A percentile compares a stretch with the other conserved stretches of the same genome.
Evolutionary conservation across 1,140 invertebrate genomes (phyloP).

Genomic region (Stenopsyche tienmushanensis): DNA sequence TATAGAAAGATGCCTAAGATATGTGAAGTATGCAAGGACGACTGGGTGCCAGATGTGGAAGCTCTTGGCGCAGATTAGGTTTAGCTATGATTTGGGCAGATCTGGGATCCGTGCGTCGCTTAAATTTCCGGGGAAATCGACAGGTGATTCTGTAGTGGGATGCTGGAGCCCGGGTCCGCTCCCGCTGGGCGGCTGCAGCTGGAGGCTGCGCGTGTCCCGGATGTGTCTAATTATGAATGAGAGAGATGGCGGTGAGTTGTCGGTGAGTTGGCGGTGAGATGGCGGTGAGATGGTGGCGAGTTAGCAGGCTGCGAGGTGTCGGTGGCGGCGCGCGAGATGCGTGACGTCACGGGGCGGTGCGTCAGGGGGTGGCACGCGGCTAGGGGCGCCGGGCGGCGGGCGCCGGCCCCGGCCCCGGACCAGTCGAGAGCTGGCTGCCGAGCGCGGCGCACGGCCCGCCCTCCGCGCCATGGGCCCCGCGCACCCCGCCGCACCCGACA

Average conservation of each 20-base stretch:
- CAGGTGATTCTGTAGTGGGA: no score
- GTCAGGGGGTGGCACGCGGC: constrained; percentile 73
- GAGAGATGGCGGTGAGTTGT: neutral
- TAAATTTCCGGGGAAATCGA: no score
- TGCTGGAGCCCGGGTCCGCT: no score
- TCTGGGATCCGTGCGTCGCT: no score
- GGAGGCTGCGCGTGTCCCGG: constrained; percentile 45
- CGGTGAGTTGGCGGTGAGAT: neutral
- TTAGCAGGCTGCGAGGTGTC: neutral
- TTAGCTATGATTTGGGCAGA: no score
- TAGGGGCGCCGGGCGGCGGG: constrained; percentile 15
- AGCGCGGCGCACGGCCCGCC: constrained; percentile 48
- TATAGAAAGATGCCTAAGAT: no score
- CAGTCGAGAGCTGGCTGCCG: constrained; percentile 51
- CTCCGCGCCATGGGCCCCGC: constrained; percentile 40
- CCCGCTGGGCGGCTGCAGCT: no score
- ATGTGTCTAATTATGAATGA: no score
- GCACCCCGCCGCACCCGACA: constrained; percentile 38
- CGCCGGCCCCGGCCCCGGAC: constrained; percentile 46
- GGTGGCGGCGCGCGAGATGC: constrained; percentile 45
- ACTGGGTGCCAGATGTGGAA: no score
- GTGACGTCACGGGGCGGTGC: constrained; percentile 62
- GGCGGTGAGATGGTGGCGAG: neutral
- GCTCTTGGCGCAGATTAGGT: no score
- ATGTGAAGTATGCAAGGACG: no score